Evolutionary conservation across 2,797 vertebrate genomes (phyloP).

Genomic region (Antrozous pallidus): DNA sequence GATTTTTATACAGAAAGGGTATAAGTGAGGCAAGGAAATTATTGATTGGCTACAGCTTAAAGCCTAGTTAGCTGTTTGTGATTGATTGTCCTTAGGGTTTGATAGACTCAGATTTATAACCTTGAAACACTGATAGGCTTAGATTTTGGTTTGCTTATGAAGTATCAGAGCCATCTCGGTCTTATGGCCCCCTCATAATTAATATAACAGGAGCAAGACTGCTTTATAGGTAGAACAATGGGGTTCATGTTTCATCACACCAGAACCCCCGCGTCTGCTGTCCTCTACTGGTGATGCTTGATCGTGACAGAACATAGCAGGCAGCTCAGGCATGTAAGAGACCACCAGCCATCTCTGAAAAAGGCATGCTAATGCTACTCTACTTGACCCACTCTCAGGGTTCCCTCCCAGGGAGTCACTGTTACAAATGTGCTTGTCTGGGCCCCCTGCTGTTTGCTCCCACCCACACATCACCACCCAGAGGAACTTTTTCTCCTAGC

Average conservation of each 20-base stretch:
- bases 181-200: neutral
- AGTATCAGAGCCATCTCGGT: neutral
- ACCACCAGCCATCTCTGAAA: neutral
- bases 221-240: no score
- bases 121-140: neutral
- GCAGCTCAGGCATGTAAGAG: neutral
- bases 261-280: neutral
- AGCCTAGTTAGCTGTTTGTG: neutral
- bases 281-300: neutral
- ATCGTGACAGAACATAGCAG: neutral
- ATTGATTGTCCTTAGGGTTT: neutral
- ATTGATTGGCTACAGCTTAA: neutral
- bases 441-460: neutral
- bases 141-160: neutral
- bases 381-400: neutral
- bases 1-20: neutral
- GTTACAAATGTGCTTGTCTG: neutral
- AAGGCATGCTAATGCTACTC: neutral
- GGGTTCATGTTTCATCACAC: neutral
- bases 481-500: neutral
- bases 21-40: neutral
- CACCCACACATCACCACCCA: neutral
- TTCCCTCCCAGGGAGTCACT: neutral
- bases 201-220: neutral
- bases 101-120: neutral